These are phyloP conservation scores for Aphrocallistes beatrix DNA, from an alignment of 37 sponge, comb jelly and placozoan species.

Conservation along the genomic window DNA sequence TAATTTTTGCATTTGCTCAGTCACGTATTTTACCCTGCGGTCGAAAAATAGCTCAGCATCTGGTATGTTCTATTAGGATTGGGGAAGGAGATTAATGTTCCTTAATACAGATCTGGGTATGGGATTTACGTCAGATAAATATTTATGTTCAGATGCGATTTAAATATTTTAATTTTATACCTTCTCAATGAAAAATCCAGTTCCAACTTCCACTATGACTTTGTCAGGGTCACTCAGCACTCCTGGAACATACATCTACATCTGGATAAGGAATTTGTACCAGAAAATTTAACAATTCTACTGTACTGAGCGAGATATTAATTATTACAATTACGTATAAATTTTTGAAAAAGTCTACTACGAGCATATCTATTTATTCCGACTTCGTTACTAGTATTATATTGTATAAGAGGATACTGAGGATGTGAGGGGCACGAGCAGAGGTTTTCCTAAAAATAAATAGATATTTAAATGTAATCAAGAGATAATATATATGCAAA, in stretches of 20 bases:
- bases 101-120: not conserved
- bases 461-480: not conserved
- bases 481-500: too few species aligned
- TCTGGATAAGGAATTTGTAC: not conserved
- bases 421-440: slow-evolving; percentile 62
- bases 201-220: slow-evolving; percentile 86
- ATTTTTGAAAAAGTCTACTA: not conserved
- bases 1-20: slow-evolving; percentile 64
- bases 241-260: slow-evolving; percentile 92
- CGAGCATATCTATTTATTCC: not conserved
- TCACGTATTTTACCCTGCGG: slow-evolving; percentile 65
- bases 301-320: too few species aligned
- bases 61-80: slow-evolving; percentile 29
- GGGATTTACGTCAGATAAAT: not conserved
- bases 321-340: too few species aligned
- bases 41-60: slow-evolving; percentile 66
- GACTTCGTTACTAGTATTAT: not conserved
- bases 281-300: not conserved
- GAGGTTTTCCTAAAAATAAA: slow-evolving; percentile 40
- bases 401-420: slow-evolving; percentile 62
- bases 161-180: slow-evolving; percentile 24
- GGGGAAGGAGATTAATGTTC: not conserved
- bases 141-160: not conserved
- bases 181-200: slow-evolving; percentile 90
- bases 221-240: slow-evolving; percentile 39